A percentile compares a stretch with the other conserved stretches of the same genome.
phyloP scores from a whole-genome alignment of 2,888 invertebrate genomes.

The Pollenia amentaria region DNA sequence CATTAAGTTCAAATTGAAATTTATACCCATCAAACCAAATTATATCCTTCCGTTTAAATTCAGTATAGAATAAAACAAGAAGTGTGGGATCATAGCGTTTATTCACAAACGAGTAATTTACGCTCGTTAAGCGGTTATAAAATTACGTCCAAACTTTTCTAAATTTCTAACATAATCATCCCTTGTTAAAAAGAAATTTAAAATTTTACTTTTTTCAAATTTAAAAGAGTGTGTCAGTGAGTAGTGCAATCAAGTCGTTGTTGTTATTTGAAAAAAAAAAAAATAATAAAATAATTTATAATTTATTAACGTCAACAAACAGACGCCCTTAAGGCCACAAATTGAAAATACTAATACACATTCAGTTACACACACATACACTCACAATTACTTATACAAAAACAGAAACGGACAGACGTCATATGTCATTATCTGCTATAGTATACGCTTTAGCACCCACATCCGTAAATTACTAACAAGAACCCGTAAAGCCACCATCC shows the following conservation, averaged over 20 bases:
- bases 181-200: slow-evolving; percentile 57
- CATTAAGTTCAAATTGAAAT: slow-evolving; percentile 60
- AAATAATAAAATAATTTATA: too few relatives aligned
- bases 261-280: slow-evolving; percentile 82
- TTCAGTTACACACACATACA: slow-evolving; percentile 10
- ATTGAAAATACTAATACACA: slow-evolving; percentile 59
- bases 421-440: slow-evolving; percentile 68
- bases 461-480: slow-evolving; percentile 54
- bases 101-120: slow-evolving; percentile 49
- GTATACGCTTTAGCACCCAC: slow-evolving; percentile 75
- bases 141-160: slow-evolving; percentile 51
- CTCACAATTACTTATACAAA: not conserved
- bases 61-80: not conserved
- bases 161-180: slow-evolving; percentile 39
- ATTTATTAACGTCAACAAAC: slow-evolving; percentile 83
- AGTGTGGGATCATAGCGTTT: slow-evolving; percentile 1
- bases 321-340: slow-evolving; percentile 76
- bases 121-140: slow-evolving; percentile 69
- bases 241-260: slow-evolving; percentile 62
- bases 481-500: slow-evolving; percentile 45
- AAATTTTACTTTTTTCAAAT: slow-evolving; percentile 52
- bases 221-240: not conserved
- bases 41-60: slow-evolving; percentile 68
- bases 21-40: slow-evolving; percentile 69
- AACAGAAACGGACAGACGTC: slow-evolving; percentile 40